Conservation (phyloP, 1,140 invertebrate species). For the Sinella curviseta region DNA sequence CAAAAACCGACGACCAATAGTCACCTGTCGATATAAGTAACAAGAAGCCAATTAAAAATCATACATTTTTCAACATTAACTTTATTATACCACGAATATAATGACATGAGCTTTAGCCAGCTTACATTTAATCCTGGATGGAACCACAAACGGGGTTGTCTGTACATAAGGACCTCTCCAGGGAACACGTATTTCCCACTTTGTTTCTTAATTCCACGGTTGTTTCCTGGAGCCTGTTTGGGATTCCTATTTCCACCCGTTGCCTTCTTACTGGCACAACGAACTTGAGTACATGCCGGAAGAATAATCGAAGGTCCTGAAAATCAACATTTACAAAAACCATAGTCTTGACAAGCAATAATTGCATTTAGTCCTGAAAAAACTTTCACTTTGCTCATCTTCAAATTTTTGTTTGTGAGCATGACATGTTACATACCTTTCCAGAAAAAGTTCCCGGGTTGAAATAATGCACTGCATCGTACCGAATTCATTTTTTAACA, state of each 20-base stretch:
- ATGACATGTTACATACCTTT: too few relatives aligned
- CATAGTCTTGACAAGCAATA: too few relatives aligned
- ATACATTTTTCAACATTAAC: not conserved
- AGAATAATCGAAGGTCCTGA: too few relatives aligned
- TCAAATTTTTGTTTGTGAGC: too few relatives aligned
- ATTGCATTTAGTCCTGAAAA: too few relatives aligned
- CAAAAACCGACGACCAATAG: not conserved
- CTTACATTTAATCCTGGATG: slow-evolving; percentile 45
- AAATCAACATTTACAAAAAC: too few relatives aligned
- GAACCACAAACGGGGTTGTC: slow-evolving; percentile 30
- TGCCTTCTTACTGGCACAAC: slow-evolving; percentile 46
- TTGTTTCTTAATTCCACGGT: slow-evolving; percentile 14
- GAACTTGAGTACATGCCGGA: slow-evolving; percentile 7
- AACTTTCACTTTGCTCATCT: too few relatives aligned
- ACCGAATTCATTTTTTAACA: too few relatives aligned
- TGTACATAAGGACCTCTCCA: slow-evolving; percentile 32
- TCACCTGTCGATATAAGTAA: too few relatives aligned
- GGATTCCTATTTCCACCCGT: slow-evolving; percentile 28
- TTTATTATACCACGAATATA: not conserved
- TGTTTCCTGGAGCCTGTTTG: slow-evolving; percentile 15
- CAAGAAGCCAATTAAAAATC: not conserved
- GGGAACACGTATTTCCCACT: slow-evolving; percentile 25
- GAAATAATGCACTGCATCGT: too few relatives aligned
- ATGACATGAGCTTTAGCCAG: too few relatives aligned
- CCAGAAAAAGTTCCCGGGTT: too few relatives aligned